Evolutionary conservation across 2,888 invertebrate species (phyloP), one percentile per base, ranked within the genome.

Genomic region (Omphaloscelis lunosa): DNA sequence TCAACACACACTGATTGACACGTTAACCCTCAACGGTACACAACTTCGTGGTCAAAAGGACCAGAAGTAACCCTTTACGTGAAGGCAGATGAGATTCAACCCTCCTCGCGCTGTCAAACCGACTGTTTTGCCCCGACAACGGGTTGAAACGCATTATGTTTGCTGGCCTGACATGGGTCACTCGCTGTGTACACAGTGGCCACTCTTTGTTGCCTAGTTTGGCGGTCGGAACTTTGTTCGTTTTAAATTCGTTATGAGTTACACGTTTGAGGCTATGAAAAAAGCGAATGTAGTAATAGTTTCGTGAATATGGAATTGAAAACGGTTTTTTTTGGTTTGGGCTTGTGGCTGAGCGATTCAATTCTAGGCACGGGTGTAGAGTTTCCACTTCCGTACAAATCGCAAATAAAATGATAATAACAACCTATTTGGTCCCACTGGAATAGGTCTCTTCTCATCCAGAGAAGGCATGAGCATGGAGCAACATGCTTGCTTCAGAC

Each of bases 151-250:
- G 85, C 75, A 82, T 78, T 84, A 41, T 85, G 83, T 84, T 84
- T 84, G 78, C 76, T 34, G n/a, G 68, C 20, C 74, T 74, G 83
- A 85, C 85, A 69, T 56, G 85, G 85, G 77, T 78, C 85, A 71
- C 65, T 65, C 63, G 53, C 23, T 69, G 72, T 75, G 83, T 77
- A 63, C 76, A 73, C 77, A 74, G 58, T 71, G 51, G 34, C 51
- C 62, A 69, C 81, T 74, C 84, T 86, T 88, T 88, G 82, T 84
- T 81, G 69, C 65, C 59, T 81, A 88, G 87, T 85, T 79, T 70
- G 75, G 74, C 70, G 82, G 87, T 65, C 29, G 7, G 12, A 69
- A 82, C 87, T 79, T 82, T 87, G 76, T 80, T 53, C 56, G 66
- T 77, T 86, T 77, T 69, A 82, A 77, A 71, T 85, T 85, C 51